Evolutionary conservation across 2,888 invertebrate species (phyloP), one percentile per base, ranked within the genome.

Genomic region (Nomada flava): DNA sequence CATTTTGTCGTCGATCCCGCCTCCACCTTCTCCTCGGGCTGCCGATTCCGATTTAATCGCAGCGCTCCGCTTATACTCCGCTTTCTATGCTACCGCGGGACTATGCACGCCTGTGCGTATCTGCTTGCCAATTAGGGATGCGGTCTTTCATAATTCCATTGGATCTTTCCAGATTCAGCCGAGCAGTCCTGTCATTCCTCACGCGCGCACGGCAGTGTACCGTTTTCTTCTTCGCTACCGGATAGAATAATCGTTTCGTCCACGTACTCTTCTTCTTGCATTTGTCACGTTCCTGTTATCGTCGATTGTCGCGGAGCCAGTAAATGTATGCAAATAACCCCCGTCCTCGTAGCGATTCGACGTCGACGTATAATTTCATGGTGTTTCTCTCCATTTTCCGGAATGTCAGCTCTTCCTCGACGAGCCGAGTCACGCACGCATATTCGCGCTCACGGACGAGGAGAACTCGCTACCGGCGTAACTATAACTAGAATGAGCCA

Each of bases 1-100:
- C 57, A 71, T 64, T 71, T 76, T 64, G 70, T 76, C 71, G 57
- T 50, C n/a, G 26, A 26, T 2, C 2, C 11, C 23, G n/a, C 29
- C 20, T 18, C 50, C 47, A 11, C 20, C 20, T 29, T 52, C 52
- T 15, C 44, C n/a, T 15, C 15, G 44, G 44, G 55, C 44, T 29
- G 29, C 64, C 60, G 23, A 70, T 50, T 64, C 57, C 63, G 57
- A 75, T 75, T 44, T 74, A 74, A 74, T 67, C 74, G 74, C 67
- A 36, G 9, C 15, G 10, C 73, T 44, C 53, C 47, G 11, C 44
- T 42, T 53, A 20, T 23, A 65, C n/a, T 53, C 20, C 15, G 7
- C 18, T 9, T 50, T 50, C 7, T 15, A 50, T 50, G 15, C 50
- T 15, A 50, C 7, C 59, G n/a, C 15, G 64, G 13, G 20, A 20